Conservation (phyloP, 2,797 vertebrate species). For the Falco cherrug region DNA sequence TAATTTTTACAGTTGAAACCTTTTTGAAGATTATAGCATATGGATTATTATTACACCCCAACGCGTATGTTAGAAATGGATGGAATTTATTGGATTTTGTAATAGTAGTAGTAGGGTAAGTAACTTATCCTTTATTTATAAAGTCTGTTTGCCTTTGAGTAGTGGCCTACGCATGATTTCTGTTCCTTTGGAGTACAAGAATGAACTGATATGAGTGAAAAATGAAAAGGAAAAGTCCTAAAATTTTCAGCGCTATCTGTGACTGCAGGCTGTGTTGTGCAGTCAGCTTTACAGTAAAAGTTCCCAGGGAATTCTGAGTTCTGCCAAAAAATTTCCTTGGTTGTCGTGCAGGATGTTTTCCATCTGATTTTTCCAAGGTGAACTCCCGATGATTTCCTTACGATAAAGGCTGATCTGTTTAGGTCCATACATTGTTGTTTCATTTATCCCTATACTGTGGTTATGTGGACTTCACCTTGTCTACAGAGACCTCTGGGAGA, state of each 20-base stretch:
- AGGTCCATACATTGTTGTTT: not conserved
- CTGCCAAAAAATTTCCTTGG: not conserved
- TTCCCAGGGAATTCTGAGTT: not conserved
- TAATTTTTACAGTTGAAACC: slow-evolving; percentile 99
- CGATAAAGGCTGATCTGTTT: not conserved
- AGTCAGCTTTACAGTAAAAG: not conserved
- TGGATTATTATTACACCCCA: slow-evolving; percentile 96
- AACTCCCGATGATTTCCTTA: not conserved
- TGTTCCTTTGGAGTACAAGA: not conserved
- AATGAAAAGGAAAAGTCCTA: not conserved
- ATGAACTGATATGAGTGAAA: not conserved
- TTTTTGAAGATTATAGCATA: slow-evolving; percentile 99
- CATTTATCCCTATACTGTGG: not conserved
- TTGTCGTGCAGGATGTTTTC: not conserved
- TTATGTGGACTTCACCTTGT: not conserved
- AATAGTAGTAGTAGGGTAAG: slow-evolving; percentile 98
- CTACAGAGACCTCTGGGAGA: not conserved
- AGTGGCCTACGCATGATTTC: not conserved
- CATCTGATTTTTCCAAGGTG: not conserved
- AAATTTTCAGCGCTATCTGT: not conserved
- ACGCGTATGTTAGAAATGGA: slow-evolving; percentile 96
- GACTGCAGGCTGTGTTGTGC: not conserved
- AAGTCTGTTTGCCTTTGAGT: not conserved
- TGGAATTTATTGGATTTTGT: slow-evolving; percentile 99
- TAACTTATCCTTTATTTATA: slow-evolving; percentile 22